Base-by-base conservation (phyloP, 2,113 vertebrate genomes). In the Bubo blakistoni region DNA sequence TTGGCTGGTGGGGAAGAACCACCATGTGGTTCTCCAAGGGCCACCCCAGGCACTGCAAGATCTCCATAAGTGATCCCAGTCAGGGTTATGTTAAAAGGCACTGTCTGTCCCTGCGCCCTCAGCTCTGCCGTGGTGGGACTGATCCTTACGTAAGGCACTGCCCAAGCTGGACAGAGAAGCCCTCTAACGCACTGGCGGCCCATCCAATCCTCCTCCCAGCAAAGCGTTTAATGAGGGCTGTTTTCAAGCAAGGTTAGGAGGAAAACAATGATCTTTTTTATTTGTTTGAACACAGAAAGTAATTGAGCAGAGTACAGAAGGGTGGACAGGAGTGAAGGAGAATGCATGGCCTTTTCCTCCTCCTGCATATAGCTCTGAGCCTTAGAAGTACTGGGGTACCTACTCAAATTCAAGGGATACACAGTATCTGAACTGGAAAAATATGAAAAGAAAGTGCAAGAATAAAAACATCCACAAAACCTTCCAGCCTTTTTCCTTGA, bases 181-280 rank as follows among this genome's bases (percentile, higher is more conserved):
- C 57, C 89, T 97, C 81, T n/a, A 85, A 85, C 0, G 5, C 1
- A 2, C 59, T 78, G 52, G 29, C 51, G 66, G 85, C 58, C 71
- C 36, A 55, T 26, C 72, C 82, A 88, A 40, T 2, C 44, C 63
- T 71, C 42, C 47, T 83, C 46, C 36, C 49, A 61, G 29, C 59
- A 81, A 21, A 34, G 58, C 61, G 14, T 65, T 93, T 96, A 97
- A 97, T 88, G 80, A 97, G 88, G 65, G 27, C 42, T 91, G 55
- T 61, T 96, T 93, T 62, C 74, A 61, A 92, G 71, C n/a, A 72
- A 79, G 62, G 59, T 88, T 72, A 89, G 55, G 66, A 92, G 26
- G 73, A 69, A 93, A 96, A 94, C 82, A 96, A 93, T 81, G 49
- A 29, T 10, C 65, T 92, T 88, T 92, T 84, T 90, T 80, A 81